Evolutionary conservation across 2,113 vertebrate species (phyloP).

Genomic region (Lampris incognitus): DNA sequence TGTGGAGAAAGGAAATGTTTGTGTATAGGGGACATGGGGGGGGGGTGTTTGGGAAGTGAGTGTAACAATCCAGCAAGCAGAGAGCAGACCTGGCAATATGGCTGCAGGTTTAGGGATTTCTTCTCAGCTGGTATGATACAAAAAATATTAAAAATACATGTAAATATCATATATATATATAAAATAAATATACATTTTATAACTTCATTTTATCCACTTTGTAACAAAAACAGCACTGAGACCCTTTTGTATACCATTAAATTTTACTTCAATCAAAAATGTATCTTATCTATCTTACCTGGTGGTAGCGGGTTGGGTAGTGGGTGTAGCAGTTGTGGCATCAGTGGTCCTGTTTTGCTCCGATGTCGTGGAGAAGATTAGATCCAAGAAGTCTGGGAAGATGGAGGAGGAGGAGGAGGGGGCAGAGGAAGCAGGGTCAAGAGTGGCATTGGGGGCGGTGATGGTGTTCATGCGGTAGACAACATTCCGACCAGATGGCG

Average conservation of each 20-base stretch:
- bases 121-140: too few species aligned
- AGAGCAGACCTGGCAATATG: not conserved
- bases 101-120: too few species aligned
- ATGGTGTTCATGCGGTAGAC: slow-evolving; percentile 78
- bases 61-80: not conserved
- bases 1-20: slow-evolving; percentile 17
- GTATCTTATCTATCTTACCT: slow-evolving; percentile 37
- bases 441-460: slow-evolving; percentile 46
- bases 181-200: too few species aligned
- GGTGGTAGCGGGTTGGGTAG: slow-evolving; percentile 18
- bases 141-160: too few species aligned
- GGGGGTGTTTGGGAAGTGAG: not conserved
- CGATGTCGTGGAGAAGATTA: slow-evolving; percentile 49
- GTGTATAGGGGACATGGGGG: too few species aligned
- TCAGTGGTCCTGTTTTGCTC: slow-evolving; percentile 30
- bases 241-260: too few species aligned
- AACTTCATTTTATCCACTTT: too few species aligned
- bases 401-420: slow-evolving; percentile 35
- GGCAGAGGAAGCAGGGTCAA: not conserved
- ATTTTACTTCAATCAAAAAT: too few species aligned
- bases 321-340: slow-evolving; percentile 22
- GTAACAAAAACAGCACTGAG: not conserved
- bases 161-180: too few species aligned
- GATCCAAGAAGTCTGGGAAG: slow-evolving; percentile 51
- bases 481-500: slow-evolving; percentile 67